Base-by-base conservation (phyloP, 2,797 vertebrate genomes). In the Myotis myotis region DNA sequence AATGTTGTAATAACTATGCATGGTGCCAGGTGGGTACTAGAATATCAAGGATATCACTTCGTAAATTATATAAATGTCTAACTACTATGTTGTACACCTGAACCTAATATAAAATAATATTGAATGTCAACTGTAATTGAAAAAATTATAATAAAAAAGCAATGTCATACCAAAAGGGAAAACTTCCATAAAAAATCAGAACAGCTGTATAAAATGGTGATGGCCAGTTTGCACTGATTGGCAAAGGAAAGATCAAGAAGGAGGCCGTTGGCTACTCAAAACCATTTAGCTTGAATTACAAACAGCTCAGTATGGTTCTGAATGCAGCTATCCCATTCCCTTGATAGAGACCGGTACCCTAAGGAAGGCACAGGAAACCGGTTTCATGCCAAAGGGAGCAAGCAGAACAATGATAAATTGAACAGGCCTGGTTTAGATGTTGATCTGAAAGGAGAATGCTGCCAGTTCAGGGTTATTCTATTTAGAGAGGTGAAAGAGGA, bases 351-450 rank as follows among this genome's bases (percentile, higher is more conserved):
- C 16, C 1, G 17, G 13, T 15, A 5, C 49, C 57, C 19, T 28
- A 15, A 64, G 81, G 68, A 13, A 75, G n/a, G 12, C 33, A 49
- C 38, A 23, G 20, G 25, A 8, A 49, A 44, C 9, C 41, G 15
- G 36, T 0, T 0, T 4, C 22, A 6, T 19, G 57, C 53, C 4
- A 68, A 53, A 33, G 20, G 25, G 36, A 25, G 3, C 36, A 23
- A 19, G 17, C 4, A 64, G 25, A 38, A 38, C 16, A 38, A 9
- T 8, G 38, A n/a, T 15, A 49, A 12, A 17, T 30, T 9, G 22
- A 84, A 11, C 11, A 70, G 51, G 6, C 0, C 10, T 44, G 36
- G 17, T n/a, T 71, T n/a, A 3, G 11, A 30, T 16, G 19, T 36
- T 28, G 16, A 10, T 23, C n/a, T 76, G 47, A 81, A 81, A 41